phyloP scores from a whole-genome alignment of 2,888 invertebrate species.

The Bombylius major region DNA sequence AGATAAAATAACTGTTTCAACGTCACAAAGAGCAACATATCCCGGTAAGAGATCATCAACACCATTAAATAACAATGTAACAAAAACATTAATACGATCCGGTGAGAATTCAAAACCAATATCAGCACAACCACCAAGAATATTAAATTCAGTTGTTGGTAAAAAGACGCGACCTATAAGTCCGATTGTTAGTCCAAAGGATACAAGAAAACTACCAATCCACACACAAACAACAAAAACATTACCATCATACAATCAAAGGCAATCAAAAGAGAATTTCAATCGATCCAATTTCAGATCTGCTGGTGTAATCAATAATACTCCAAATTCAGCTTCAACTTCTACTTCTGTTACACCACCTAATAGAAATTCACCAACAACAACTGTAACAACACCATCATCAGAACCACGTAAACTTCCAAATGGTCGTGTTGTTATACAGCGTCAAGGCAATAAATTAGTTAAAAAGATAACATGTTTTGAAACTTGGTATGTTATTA shows the following conservation, averaged over 20 bases:
- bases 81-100: background rate
- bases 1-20: conserved; percentile 18
- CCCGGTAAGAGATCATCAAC: conserved; percentile 1
- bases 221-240: conserved; percentile 3
- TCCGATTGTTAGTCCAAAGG: conserved; percentile 21
- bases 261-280: background rate
- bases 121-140: conserved; percentile 17
- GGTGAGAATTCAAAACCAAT: background rate
- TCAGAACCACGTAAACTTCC: conserved; percentile 17
- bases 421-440: conserved; percentile 29
- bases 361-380: background rate
- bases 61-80: background rate
- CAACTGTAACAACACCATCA: background rate
- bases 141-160: conserved; percentile 31
- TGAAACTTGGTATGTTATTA: conserved; percentile 37
- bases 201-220: background rate
- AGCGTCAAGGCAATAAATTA: conserved; percentile 30
- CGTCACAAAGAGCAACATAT: conserved; percentile 13
- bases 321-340: background rate
- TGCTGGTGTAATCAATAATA: too few species aligned
- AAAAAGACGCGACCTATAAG: conserved; percentile 28
- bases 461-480: conserved; percentile 37
- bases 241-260: background rate
- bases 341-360: background rate
- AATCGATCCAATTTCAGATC: too few species aligned